Conservation (phyloP, 2,113 vertebrate genomes). For the Callocephalon fimbriatum region DNA sequence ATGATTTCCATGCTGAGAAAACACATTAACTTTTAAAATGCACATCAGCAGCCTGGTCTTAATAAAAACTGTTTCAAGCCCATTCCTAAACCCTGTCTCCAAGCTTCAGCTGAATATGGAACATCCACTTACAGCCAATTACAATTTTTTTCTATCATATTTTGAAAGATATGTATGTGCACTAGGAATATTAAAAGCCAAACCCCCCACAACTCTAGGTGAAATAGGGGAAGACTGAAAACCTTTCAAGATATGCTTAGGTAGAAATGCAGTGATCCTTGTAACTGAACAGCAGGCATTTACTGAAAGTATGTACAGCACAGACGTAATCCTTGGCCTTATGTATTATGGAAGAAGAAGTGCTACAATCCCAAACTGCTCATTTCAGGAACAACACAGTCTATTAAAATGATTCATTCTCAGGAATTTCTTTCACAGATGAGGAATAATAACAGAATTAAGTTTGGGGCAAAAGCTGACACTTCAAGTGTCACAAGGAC, state of each 20-base stretch:
- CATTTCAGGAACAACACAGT: not conserved
- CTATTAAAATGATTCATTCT: not conserved
- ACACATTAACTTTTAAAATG: not conserved
- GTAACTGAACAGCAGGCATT: not conserved
- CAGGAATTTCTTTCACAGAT: not conserved
- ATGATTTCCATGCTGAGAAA: constrained; percentile 41
- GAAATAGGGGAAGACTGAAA: not conserved
- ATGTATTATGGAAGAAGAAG: not conserved
- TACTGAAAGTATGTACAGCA: not conserved
- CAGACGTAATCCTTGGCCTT: not conserved
- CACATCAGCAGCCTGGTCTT: not conserved
- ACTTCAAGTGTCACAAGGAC: not conserved
- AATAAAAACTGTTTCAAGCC: constrained; percentile 21
- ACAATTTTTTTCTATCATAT: not conserved
- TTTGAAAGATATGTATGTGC: not conserved
- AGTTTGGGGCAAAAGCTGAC: not conserved
- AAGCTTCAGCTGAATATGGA: not conserved
- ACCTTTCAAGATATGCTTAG: not conserved
- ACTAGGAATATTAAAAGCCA: not conserved
- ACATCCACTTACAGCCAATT: not conserved
- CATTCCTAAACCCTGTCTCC: not conserved
- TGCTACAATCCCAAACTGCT: not conserved
- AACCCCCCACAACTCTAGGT: not conserved
- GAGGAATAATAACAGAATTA: not conserved
- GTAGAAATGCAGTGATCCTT: not conserved